A percentile compares a stretch with the other conserved stretches of the same genome.
Evolutionary conservation across 2,113 vertebrate genomes (phyloP).

Genomic region (Alethe diademata): DNA sequence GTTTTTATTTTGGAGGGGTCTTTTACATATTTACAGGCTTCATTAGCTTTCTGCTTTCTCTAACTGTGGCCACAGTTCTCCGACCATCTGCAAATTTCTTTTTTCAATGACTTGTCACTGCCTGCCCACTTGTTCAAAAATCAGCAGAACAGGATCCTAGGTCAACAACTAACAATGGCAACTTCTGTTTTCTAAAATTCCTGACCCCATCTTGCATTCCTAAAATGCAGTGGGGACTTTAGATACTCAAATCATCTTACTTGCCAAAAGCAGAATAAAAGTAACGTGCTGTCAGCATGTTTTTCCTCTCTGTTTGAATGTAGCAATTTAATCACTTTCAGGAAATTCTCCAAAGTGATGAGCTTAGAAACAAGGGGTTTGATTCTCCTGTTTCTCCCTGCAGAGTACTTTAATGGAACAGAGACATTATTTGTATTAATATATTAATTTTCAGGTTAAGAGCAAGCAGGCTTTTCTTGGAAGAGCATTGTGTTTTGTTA

Average conservation of each 20-base stretch:
- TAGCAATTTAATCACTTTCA: not conserved
- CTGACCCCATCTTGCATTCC: slow-evolving; percentile 4
- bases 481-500: not conserved
- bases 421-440: not conserved
- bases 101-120: not conserved
- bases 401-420: not conserved
- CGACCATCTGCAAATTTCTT: not conserved
- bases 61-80: not conserved
- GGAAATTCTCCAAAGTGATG: slow-evolving; percentile 8
- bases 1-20: not conserved
- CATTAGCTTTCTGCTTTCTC: not conserved
- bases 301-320: slow-evolving; percentile 26
- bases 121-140: slow-evolving; percentile 33
- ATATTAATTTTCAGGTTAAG: not conserved
- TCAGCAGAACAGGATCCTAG: slow-evolving; percentile 26
- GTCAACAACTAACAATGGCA: slow-evolving; percentile 28
- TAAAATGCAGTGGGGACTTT: slow-evolving; percentile 42
- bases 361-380: not conserved
- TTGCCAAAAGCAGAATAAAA: slow-evolving; percentile 12
- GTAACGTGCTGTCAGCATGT: not conserved
- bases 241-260: slow-evolving; percentile 3
- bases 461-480: not conserved
- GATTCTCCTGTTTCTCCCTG: slow-evolving; percentile 8
- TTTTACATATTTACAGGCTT: not conserved
- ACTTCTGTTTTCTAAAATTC: slow-evolving; percentile 26